Evolutionary conservation across 2,797 vertebrate genomes (phyloP).

Genomic region (Fistularia tabacaria): DNA sequence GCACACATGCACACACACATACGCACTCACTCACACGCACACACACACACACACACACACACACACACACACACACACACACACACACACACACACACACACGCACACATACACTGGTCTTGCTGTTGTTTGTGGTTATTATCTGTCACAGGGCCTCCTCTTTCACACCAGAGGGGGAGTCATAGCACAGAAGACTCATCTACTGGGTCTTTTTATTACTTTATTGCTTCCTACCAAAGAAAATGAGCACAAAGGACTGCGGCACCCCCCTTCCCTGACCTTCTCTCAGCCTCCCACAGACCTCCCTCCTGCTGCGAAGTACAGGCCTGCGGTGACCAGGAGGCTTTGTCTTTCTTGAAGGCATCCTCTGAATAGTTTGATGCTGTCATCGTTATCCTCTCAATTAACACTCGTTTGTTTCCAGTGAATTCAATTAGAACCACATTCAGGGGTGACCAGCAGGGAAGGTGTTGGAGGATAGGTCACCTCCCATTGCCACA

Average conservation of each 20-base stretch:
- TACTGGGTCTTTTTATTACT: conserved; percentile 64
- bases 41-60: conserved; percentile 27
- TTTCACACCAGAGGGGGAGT: conserved; percentile 44
- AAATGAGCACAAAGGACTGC: conserved; percentile 64
- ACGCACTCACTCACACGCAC: conserved; percentile 18
- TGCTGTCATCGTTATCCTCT: conserved; percentile 68
- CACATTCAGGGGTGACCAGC: conserved; percentile 66
- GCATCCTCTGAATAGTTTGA: conserved; percentile 51
- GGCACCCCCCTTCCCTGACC: conserved; percentile 16
- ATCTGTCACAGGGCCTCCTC: conserved; percentile 46
- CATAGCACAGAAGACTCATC: conserved; percentile 48
- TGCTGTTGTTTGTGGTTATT: conserved; percentile 45
- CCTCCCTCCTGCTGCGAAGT: conserved; percentile 57
- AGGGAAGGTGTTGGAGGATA: conserved; percentile 46
- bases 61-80: conserved; percentile 31
- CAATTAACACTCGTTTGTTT: conserved; percentile 76
- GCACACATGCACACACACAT: conserved; percentile 10
- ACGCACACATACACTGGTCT: conserved; percentile 20
- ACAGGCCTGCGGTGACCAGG: conserved; percentile 51
- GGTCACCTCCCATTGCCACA: conserved; percentile 39
- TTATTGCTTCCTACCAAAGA: conserved; percentile 76
- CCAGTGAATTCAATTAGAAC: conserved; percentile 71
- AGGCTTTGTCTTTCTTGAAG: conserved; percentile 42
- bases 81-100: conserved; percentile 33
- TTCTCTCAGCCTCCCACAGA: conserved; percentile 22